These are phyloP conservation scores for Erebia epiphron DNA, from an alignment of 2,888 invertebrate species.

Conservation along the genomic window DNA sequence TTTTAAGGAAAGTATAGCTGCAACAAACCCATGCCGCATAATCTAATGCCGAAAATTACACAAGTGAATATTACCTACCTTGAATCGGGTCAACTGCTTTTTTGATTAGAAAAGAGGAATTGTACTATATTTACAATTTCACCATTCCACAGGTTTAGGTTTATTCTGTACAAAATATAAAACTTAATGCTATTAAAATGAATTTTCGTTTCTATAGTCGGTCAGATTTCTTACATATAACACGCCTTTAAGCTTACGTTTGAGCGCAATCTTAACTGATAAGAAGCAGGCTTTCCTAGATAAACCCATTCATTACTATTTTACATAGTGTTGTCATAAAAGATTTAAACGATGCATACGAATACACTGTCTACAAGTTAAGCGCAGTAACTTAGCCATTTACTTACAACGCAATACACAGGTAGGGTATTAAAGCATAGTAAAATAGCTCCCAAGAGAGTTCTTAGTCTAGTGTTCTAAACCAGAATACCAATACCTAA, in stretches of 20 bases:
- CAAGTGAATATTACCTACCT: neutral
- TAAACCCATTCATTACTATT: neutral
- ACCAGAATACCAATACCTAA: slow-evolving; percentile 28
- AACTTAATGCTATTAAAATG: too few relatives aligned
- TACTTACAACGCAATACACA: slow-evolving; percentile 10
- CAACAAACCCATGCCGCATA: neutral
- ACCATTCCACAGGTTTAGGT: too few relatives aligned
- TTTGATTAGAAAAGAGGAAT: too few relatives aligned
- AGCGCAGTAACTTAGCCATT: neutral
- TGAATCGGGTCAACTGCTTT: too few relatives aligned
- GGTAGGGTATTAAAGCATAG: slow-evolving; percentile 56
- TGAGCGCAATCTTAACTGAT: too few relatives aligned
- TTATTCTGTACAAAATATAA: too few relatives aligned
- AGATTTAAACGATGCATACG: neutral
- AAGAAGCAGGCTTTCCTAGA: neutral
- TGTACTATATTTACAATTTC: too few relatives aligned
- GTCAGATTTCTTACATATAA: too few relatives aligned
- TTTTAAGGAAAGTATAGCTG: neutral
- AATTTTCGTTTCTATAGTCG: too few relatives aligned
- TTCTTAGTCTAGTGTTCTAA: slow-evolving; percentile 49
- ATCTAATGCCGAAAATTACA: neutral
- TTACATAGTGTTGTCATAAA: neutral
- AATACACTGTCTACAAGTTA: neutral
- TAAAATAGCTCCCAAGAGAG: slow-evolving; percentile 80
- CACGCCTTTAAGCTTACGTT: too few relatives aligned